Base-by-base conservation (phyloP, 2,888 invertebrate species). In the Oithona nana region DNA sequence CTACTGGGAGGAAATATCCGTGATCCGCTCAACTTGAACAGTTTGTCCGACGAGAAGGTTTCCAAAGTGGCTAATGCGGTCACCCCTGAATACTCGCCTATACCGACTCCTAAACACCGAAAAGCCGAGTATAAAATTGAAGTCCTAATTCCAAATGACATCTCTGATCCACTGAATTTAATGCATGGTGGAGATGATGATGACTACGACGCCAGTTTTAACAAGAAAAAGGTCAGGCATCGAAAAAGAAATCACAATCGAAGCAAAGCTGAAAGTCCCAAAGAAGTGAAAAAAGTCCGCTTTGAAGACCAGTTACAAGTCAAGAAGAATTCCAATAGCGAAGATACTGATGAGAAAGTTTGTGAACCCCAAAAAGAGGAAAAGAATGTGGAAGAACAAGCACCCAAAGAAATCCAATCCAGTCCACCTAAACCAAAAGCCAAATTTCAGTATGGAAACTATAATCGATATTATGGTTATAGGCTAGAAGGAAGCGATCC, bases 391-490 rank as follows among this genome's bases (percentile, higher is more conserved):
- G 31, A 26, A 30, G 26, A 13, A 50, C 20, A 13, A 52, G 29
- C 8, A 56, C 28, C 55, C 63, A 26, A 28, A 50, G n/a, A 31
- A 28, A 50, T 57, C 48, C 16, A 56, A 28, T 29, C 49, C n/a
- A 28, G 28, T 22, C n/a, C n/a, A 16, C 20, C 28, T 2, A 13
- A 57, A 28, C 52, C 8, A 11, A 56, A 56, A 28, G 6, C 26
- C 11, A 81, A 81, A 71, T 94, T 89, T 76, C 86, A 88, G 70
- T 93, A 86, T 77, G 97, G 98, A 63, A 98, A 98, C 75, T 97
- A 94, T 75, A 88, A 89, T 73, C 83, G 88, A 75, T 97, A 97
- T 76, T 93, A 94, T 71, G 95, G 95, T 26, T 93, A 94, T 71
- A 81, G 95, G 39, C 6, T 26, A 8, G 50, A 48, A 1, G 24